Evolutionary conservation across 2,888 invertebrate species (phyloP), one percentile per base, ranked within the genome.

Genomic region (Drosophila anceps): DNA sequence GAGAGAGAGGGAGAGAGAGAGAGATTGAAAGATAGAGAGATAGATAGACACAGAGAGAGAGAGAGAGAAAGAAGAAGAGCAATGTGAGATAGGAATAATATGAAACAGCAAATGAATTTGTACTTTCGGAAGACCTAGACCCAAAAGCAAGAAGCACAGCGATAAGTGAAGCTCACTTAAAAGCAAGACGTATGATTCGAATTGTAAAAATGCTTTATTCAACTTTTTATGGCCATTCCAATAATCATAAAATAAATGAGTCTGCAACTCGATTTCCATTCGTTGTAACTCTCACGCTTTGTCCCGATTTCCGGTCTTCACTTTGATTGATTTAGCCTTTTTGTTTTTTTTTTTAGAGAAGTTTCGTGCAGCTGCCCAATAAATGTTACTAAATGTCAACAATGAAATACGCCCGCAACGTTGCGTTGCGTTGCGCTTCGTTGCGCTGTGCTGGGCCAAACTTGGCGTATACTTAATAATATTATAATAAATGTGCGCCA

Each of bases 401-500:
- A 64, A 69, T 70, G 77, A 79, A 73, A 69, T 69, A 67, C 46
- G 69, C 69, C 58, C 33, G 27, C 68, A 50, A 41, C 35, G 55
- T 13, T 33, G 39, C 48, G 41, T 15, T 41, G 61, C 35, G 41
- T 8, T 41, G 54, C 35, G 44, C 27, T 46, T 7, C 33, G 58
- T 8, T 27, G n/a, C 18, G 27, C 41, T 31, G 24, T 33, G 46
- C 43, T 53, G 64, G 60, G 62, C 63, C 69, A 39, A 50, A 68
- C 81, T 69, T 58, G 80, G 66, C 81, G 84, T 76, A 81, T 84
- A 81, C 81, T 70, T 76, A 70, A 83, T 70, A 81, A 58, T 69
- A 79, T 70, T 68, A 77, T 64, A 74, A 74, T 64, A 78, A 74
- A 82, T 76, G 82, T 69, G 69, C 53, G 50, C 54, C 63, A 58